A percentile compares a stretch with the other conserved stretches of the same genome.
phyloP scores from a whole-genome alignment of 2,888 invertebrate genomes.

The Nymphalis urticae region DNA sequence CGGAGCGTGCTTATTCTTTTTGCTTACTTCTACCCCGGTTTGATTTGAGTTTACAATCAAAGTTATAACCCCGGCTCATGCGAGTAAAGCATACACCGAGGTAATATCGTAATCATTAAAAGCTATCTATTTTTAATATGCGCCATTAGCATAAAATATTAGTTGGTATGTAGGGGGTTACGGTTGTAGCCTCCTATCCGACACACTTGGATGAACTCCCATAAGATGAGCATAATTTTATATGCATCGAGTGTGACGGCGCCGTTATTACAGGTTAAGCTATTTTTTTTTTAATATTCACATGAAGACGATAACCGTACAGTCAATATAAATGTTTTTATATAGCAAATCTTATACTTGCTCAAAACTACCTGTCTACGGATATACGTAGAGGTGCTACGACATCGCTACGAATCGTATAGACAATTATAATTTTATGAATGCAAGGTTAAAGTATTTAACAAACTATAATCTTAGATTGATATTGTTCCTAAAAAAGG shows the following conservation, averaged over 20 bases:
- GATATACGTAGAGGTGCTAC: conserved; percentile 67
- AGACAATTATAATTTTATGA: background rate
- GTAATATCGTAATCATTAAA: conserved; percentile 5
- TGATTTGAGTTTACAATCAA: conserved; percentile 29
- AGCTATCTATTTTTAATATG: conserved; percentile 22
- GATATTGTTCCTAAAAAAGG: background rate
- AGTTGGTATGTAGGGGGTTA: conserved; percentile 39
- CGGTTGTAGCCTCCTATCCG: conserved; percentile 44
- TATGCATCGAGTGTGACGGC: conserved; percentile 48
- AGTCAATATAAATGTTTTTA: background rate
- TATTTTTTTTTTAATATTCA: conserved; percentile 24
- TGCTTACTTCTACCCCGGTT: conserved; percentile 45
- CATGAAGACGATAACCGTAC: background rate
- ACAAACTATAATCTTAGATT: too few relatives aligned
- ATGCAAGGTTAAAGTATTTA: too few relatives aligned
- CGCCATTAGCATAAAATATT: conserved; percentile 43
- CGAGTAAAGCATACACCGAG: background rate
- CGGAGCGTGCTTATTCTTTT: conserved; percentile 59
- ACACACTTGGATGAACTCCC: conserved; percentile 53
- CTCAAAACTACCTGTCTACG: conserved; percentile 51
- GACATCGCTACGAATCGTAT: conserved; percentile 56
- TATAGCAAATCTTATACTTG: background rate
- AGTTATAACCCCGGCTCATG: conserved; percentile 17
- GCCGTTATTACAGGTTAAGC: conserved; percentile 44
- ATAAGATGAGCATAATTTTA: conserved; percentile 51